phyloP scores from a whole-genome alignment of 2,113 vertebrate species.

The Ciconia maguari region DNA sequence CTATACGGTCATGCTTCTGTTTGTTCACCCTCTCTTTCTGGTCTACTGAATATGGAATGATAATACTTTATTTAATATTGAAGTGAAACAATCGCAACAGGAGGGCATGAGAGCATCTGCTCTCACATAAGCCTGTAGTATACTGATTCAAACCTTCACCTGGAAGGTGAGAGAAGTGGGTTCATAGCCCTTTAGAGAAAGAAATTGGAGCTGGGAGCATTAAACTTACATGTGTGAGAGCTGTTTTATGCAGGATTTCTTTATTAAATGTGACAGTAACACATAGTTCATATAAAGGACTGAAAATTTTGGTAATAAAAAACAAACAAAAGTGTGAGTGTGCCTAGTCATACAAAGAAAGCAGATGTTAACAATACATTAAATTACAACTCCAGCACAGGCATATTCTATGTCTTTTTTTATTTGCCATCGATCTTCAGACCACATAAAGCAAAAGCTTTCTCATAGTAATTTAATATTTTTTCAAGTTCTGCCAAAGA shows the following conservation, averaged over 20 bases:
- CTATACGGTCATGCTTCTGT: not conserved
- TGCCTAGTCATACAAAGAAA: not conserved
- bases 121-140: not conserved
- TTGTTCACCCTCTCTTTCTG: not conserved
- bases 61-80: not conserved
- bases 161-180: not conserved
- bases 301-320: not conserved
- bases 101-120: not conserved
- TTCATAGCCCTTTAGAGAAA: not conserved
- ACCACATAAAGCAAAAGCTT: not conserved
- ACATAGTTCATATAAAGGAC: not conserved
- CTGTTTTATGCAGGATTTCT: not conserved
- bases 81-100: not conserved
- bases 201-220: not conserved
- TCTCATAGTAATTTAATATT: not conserved
- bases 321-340: not conserved
- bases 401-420: not conserved
- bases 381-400: not conserved
- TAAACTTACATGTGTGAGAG: not conserved
- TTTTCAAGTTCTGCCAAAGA: slow-evolving; percentile 18
- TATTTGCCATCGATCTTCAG: not conserved
- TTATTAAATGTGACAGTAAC: slow-evolving; percentile 19
- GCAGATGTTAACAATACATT: not conserved
- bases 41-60: not conserved
- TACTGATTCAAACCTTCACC: not conserved